Evolutionary conservation across 2,113 vertebrate species (phyloP), one percentile per base, ranked within the genome.

Genomic region (Taxidea taxus): DNA sequence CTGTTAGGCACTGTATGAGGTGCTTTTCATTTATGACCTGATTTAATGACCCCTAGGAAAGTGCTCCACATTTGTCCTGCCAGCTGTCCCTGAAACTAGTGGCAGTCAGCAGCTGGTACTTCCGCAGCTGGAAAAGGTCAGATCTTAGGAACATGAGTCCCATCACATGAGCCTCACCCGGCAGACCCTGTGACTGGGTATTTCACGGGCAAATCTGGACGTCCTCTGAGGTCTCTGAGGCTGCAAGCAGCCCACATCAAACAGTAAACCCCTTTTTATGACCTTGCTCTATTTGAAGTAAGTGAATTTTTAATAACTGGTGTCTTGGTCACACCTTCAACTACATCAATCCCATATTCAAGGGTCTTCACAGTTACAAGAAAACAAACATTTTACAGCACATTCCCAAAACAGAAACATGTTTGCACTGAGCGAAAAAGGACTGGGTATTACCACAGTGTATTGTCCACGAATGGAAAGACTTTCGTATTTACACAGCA

Each of bases 311-410:
- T 92, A 92, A 84, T 87, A 89, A 49, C 27, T 14, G 3, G 7
- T 91, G 88, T 89, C 51, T 91, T 82, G 47, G 80, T 74, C 80
- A 95, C 29, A 93, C 15, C 27, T 68, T 81, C 64, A 86, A 89
- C 58, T 58, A 10, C n/a, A 83, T 31, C n/a, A 77, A 68, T 64
- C 27, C 60, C 56, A n/a, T 68, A 80, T 66, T 78, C 82, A 87
- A 56, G 25, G 31, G 42, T 56, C 4, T 47, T 54, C 25, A 88
- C 2, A 84, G 49, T 44, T 77, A 94, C 68, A 74, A 37, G 44
- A 83, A 90, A 68, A 6, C 12, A 39, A 78, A 18, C 44, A 74
- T 31, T 87, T 93, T 58, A 90, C 0, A 97, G 54, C 47, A 87
- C 27, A 78, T 34, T 91, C 95, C 54, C 29, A 90, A 86, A 91